Evolutionary conservation across 2,113 vertebrate genomes (phyloP).

Genomic region (Psittacara wagleri): DNA sequence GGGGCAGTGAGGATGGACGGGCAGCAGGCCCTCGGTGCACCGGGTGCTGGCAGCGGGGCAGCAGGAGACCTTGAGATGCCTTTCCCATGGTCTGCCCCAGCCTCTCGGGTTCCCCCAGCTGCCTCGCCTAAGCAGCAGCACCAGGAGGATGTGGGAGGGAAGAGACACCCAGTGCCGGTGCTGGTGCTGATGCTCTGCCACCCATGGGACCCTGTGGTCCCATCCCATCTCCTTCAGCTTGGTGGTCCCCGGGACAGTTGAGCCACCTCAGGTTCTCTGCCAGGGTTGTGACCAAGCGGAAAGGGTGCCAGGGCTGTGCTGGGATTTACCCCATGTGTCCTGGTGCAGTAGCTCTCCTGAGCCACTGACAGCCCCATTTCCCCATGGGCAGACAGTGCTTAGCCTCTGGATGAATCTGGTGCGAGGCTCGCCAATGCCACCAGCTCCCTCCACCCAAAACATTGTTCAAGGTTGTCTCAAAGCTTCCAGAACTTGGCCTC

Average conservation of each 20-base stretch:
- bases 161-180: accelerated
- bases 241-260: accelerated
- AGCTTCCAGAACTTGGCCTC: not conserved
- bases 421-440: not conserved
- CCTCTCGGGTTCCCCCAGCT: not conserved
- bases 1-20: accelerated
- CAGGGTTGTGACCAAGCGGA: not conserved
- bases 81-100: accelerated
- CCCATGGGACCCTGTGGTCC: not conserved
- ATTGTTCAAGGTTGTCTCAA: accelerated
- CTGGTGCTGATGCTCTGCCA: not conserved
- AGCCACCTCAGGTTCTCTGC: not conserved
- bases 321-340: not conserved
- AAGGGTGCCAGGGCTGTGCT: not conserved
- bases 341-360: not conserved
- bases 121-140: not conserved
- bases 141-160: not conserved
- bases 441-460: not conserved
- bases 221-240: not conserved
- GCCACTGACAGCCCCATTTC: not conserved
- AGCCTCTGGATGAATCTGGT: accelerated
- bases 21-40: not conserved
- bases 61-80: not conserved
- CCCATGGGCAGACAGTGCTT: not conserved
- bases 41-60: not conserved